Conservation (phyloP, 2,888 invertebrate species). For the Strigamia maritima region DNA sequence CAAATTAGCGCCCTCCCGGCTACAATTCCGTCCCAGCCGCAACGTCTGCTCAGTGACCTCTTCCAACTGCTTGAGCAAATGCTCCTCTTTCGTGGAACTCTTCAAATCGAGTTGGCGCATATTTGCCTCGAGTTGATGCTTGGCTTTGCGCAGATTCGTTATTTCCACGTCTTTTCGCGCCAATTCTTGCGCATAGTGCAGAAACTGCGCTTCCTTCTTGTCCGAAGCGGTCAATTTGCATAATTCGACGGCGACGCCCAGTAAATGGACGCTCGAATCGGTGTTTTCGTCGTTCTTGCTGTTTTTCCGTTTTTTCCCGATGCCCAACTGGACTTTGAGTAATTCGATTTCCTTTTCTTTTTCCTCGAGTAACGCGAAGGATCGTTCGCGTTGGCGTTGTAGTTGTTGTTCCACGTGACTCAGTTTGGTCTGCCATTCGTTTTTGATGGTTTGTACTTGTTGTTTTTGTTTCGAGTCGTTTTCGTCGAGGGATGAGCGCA, state of each 20-base stretch:
- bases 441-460: slow-evolving; percentile 54
- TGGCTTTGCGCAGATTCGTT: slow-evolving; percentile 66
- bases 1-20: slow-evolving; percentile 78
- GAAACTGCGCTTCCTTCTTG: slow-evolving; percentile 55
- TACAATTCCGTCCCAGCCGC: slow-evolving; percentile 54
- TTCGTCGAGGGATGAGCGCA: slow-evolving; percentile 47
- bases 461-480: slow-evolving; percentile 51
- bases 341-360: slow-evolving; percentile 62
- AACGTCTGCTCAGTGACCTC: slow-evolving; percentile 54
- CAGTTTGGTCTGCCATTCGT: slow-evolving; percentile 58
- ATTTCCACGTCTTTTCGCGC: slow-evolving; percentile 77
- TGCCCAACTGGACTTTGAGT: slow-evolving; percentile 46
- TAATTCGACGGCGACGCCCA: slow-evolving; percentile 35
- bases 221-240: slow-evolving; percentile 42
- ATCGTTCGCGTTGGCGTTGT: slow-evolving; percentile 74
- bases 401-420: slow-evolving; percentile 66
- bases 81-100: slow-evolving; percentile 59
- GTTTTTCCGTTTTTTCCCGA: background rate
- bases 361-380: slow-evolving; percentile 71
- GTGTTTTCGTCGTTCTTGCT: background rate
- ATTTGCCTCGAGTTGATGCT: slow-evolving; percentile 59
- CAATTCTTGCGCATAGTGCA: slow-evolving; percentile 78
- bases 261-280: background rate
- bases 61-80: slow-evolving; percentile 57
- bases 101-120: slow-evolving; percentile 58